Conservation (phyloP, 2,113 vertebrate species). For the Gnathonemus longibarbis region DNA sequence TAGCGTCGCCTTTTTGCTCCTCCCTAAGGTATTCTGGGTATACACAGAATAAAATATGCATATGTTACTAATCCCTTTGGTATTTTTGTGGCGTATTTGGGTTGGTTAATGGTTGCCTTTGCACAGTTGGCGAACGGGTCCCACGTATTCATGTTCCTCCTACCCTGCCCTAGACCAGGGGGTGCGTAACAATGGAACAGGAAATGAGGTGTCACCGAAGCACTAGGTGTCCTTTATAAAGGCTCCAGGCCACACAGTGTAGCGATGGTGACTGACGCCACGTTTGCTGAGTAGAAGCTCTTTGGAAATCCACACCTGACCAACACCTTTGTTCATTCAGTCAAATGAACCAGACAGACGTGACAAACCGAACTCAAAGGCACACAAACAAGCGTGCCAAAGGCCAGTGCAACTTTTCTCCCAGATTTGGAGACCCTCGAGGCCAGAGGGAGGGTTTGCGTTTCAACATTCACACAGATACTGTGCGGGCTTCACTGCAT, state of each 20-base stretch:
- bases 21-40: no score
- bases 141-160: no score
- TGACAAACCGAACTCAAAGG: not conserved
- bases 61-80: no score
- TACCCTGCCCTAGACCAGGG: no score
- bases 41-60: no score
- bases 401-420: not conserved
- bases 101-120: no score
- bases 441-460: not conserved
- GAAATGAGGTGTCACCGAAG: not conserved
- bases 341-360: not conserved
- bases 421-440: not conserved
- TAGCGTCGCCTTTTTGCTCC: no score
- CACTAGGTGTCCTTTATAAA: not conserved
- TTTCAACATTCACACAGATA: not conserved
- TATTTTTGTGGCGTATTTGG: no score
- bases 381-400: not conserved
- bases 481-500: not conserved
- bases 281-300: not conserved
- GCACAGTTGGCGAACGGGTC: no score
- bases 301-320: not conserved
- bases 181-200: not conserved
- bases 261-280: not conserved
- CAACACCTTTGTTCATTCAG: not conserved
- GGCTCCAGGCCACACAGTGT: not conserved